These are phyloP conservation scores for Threskiornis aethiopicus DNA, from an alignment of 2,797 vertebrate species.

Conservation along the genomic window DNA sequence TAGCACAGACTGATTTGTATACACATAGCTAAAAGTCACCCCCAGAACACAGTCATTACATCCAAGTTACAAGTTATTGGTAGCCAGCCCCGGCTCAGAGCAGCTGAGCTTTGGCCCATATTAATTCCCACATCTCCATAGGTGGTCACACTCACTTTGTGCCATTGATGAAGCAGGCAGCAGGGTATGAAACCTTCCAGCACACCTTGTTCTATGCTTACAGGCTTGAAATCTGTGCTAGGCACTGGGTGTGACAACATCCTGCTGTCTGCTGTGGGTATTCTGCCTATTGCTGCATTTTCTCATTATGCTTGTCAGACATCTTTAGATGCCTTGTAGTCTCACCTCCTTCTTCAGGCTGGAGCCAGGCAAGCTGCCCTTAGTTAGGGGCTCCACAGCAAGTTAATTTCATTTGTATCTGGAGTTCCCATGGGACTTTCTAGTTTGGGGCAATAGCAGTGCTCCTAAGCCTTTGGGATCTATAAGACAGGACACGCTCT, in stretches of 20 bases:
- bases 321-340: background rate
- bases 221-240: background rate
- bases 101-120: background rate
- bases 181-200: background rate
- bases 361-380: background rate
- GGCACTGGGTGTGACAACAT: background rate
- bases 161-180: background rate
- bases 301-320: background rate
- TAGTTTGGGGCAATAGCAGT: background rate
- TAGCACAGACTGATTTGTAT: background rate
- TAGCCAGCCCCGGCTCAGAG: background rate
- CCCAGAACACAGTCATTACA: background rate
- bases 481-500: background rate
- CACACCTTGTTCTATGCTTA: background rate
- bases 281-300: background rate
- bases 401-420: background rate
- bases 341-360: background rate
- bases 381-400: background rate
- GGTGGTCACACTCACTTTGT: background rate
- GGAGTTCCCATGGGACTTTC: background rate
- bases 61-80: background rate
- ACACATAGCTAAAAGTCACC: background rate
- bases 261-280: background rate
- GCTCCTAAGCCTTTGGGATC: background rate
- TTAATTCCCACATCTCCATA: background rate